Percentiles rank a stretch among this genome's conserved stretches.
Evolutionary conservation across 2,888 invertebrate species (phyloP).

Genomic region (Leucophenga maculata): DNA sequence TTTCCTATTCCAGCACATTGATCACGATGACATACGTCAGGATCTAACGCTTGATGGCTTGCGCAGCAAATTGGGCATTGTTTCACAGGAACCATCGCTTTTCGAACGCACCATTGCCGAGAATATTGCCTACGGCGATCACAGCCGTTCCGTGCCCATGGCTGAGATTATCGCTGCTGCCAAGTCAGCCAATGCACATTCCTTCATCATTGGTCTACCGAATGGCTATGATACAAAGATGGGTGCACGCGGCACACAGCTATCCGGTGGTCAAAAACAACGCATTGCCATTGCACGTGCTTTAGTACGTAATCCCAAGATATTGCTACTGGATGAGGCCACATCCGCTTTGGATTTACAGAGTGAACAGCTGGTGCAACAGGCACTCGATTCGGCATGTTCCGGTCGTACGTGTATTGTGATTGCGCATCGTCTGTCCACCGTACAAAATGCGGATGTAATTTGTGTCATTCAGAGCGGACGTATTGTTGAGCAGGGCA

Average conservation of each 20-base stretch:
- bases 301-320: constrained; percentile 81
- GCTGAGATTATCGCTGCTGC: constrained; percentile 83
- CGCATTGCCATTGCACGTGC: constrained; percentile 88
- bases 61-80: constrained; percentile 83
- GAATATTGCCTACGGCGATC: constrained; percentile 91
- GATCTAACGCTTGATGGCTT: constrained; percentile 79
- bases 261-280: constrained; percentile 91
- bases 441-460: constrained; percentile 86
- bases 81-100: constrained; percentile 89
- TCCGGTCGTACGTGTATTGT: constrained; percentile 87
- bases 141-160: constrained; percentile 77
- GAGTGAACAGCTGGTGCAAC: constrained; percentile 84
- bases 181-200: constrained; percentile 84
- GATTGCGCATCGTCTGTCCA: constrained; percentile 89
- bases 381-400: constrained; percentile 86
- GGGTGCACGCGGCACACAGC: constrained; percentile 83
- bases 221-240: constrained; percentile 84
- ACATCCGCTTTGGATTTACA: constrained; percentile 86
- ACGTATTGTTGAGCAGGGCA: constrained; percentile 83
- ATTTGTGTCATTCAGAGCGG: constrained; percentile 89
- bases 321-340: constrained; percentile 83
- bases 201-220: constrained; percentile 82
- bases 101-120: constrained; percentile 87
- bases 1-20: constrained; percentile 67
- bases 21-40: constrained; percentile 75